These are phyloP conservation scores for Nannoperca australis DNA, from an alignment of 2,797 vertebrate species.

Conservation along the genomic window DNA sequence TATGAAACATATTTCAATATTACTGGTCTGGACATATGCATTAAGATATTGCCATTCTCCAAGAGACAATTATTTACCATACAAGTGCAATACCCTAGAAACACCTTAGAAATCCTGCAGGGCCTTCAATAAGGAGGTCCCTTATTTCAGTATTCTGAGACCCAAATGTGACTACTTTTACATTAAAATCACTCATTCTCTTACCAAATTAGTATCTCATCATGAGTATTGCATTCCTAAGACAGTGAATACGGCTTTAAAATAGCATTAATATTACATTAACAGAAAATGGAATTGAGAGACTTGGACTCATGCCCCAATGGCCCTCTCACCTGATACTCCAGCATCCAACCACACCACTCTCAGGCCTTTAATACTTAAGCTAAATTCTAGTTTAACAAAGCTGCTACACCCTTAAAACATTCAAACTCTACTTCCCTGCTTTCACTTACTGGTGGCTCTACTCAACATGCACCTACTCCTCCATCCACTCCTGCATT, in stretches of 20 bases:
- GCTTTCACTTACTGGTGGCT: slow-evolving; percentile 2
- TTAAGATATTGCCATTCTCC: not conserved
- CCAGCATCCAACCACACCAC: not conserved
- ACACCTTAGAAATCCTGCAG: not conserved
- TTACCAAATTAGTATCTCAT: not conserved
- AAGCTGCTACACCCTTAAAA: not conserved
- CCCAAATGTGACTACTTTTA: not conserved
- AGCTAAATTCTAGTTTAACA: not conserved
- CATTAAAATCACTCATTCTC: not conserved
- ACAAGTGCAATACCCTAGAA: not conserved
- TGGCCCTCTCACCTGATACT: not conserved
- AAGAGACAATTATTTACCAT: not conserved
- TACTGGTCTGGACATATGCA: not conserved
- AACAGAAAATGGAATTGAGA: not conserved
- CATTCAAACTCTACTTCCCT: not conserved
- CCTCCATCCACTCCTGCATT: not conserved
- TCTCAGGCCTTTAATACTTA: not conserved
- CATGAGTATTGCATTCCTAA: not conserved
- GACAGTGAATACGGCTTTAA: not conserved
- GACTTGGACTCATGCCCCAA: not conserved
- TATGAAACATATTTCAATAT: not conserved
- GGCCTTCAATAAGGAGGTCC: not conserved
- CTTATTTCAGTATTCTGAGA: not conserved
- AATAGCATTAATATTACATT: not conserved
- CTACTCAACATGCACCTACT: not conserved